Evolutionary conservation across 2,888 invertebrate genomes (phyloP).

Genomic region (Eledone cirrhosa): DNA sequence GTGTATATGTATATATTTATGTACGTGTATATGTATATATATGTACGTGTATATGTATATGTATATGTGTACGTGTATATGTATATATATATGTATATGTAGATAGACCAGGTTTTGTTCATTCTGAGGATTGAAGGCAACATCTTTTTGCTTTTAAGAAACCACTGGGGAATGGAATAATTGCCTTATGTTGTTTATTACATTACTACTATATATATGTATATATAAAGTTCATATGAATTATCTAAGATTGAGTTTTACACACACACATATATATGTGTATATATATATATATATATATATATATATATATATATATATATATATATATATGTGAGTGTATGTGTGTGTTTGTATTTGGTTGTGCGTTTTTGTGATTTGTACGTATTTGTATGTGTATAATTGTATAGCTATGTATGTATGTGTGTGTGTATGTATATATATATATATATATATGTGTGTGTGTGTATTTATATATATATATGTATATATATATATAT

Average conservation of each 20-base stretch:
- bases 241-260: too few species aligned
- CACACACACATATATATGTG: neutral
- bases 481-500: neutral
- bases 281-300: slow-evolving; percentile 6
- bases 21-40: neutral
- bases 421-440: neutral
- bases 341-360: neutral
- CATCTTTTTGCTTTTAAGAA: too few species aligned
- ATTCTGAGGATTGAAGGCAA: too few species aligned
- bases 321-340: neutral
- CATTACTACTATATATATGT: too few species aligned
- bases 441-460: neutral
- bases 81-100: neutral
- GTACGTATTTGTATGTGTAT: neutral
- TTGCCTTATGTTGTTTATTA: too few species aligned
- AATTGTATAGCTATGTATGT: neutral
- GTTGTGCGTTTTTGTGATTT: too few species aligned
- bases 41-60: neutral
- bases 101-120: too few species aligned
- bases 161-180: too few species aligned
- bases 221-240: too few species aligned
- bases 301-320: neutral
- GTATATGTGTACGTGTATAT: neutral
- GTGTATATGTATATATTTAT: too few species aligned
- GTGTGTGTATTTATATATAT: too few species aligned